A percentile compares a stretch with the other conserved stretches of the same genome.
Evolutionary conservation across 2,113 vertebrate genomes (phyloP).

Genomic region (Thamnaconus septentrionalis): DNA sequence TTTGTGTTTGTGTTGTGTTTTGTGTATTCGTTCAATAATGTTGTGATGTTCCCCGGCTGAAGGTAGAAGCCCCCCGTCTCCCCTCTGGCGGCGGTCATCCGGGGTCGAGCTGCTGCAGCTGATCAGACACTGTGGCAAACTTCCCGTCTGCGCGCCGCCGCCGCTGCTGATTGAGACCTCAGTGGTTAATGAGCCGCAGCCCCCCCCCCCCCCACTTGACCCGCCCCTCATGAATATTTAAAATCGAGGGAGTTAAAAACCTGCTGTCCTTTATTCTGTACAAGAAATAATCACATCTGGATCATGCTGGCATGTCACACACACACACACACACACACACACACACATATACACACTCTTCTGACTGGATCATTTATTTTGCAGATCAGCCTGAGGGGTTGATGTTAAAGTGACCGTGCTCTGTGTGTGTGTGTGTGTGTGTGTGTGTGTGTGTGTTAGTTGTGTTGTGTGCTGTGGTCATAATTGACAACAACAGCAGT

Average conservation of each 20-base stretch:
- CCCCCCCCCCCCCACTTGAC: slow-evolving; percentile 13
- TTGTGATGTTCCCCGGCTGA: too few relatives aligned
- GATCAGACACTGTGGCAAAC: too few relatives aligned
- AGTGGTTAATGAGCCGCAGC: too few relatives aligned
- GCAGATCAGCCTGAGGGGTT: slow-evolving; percentile 29
- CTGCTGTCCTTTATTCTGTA: neutral
- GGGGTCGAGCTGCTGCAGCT: too few relatives aligned
- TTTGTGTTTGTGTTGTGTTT: too few relatives aligned
- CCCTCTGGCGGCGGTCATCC: too few relatives aligned
- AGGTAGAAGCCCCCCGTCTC: too few relatives aligned
- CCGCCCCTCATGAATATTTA: slow-evolving; percentile 61
- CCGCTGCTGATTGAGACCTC: too few relatives aligned
- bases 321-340: neutral
- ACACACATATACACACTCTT: slow-evolving; percentile 12
- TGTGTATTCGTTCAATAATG: too few relatives aligned
- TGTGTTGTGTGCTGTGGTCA: neutral
- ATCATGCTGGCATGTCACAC: slow-evolving; percentile 25
- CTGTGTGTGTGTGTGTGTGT: slow-evolving; percentile 17
- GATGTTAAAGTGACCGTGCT: slow-evolving; percentile 12
- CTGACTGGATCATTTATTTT: slow-evolving; percentile 45
- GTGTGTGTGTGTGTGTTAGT: neutral
- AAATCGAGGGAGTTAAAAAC: slow-evolving; percentile 28
- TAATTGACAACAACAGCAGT: slow-evolving; percentile 38
- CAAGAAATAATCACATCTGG: neutral
- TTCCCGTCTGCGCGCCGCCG: too few relatives aligned